Percentiles rank a stretch among this genome's conserved stretches.
Conservation (phyloP, 92 coral and sea anemone species). For the Epizoanthus rinbou region DNA sequence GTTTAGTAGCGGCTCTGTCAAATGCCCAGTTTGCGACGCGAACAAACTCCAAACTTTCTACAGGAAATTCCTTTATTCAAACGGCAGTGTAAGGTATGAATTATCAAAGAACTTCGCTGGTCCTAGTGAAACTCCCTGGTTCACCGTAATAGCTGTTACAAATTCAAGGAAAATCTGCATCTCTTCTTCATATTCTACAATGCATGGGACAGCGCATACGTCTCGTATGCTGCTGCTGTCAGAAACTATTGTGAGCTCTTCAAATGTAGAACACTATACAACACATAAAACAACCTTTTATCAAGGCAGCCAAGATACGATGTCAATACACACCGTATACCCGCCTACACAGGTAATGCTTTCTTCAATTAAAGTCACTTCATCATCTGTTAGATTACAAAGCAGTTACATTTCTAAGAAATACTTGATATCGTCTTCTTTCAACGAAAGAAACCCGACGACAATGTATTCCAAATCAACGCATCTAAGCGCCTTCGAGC, state of each 20-base stretch:
- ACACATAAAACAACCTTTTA: not conserved
- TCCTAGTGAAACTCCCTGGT: not conserved
- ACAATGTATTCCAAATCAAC: not conserved
- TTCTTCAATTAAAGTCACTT: not conserved
- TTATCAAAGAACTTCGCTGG: not conserved
- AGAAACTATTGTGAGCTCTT: not conserved
- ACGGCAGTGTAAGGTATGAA: constrained; percentile 17
- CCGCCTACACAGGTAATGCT: not conserved
- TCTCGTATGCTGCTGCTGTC: too few relatives aligned
- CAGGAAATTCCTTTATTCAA: not conserved
- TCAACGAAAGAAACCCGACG: not conserved
- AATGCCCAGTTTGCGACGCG: not conserved
- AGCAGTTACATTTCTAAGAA: not conserved
- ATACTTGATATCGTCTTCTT: not conserved
- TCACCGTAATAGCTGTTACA: not conserved
- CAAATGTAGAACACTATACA: not conserved
- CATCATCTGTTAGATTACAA: constrained; percentile 2
- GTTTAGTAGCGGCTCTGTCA: constrained; percentile 2
- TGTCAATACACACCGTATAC: not conserved
- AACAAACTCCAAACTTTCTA: not conserved
- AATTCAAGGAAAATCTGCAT: not conserved
- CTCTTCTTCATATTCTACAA: not conserved
- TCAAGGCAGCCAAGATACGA: not conserved
- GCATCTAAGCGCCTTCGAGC: not conserved
- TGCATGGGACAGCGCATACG: not conserved